Conservation (phyloP, 2,797 vertebrate genomes). For the Limnodromus scolopaceus region DNA sequence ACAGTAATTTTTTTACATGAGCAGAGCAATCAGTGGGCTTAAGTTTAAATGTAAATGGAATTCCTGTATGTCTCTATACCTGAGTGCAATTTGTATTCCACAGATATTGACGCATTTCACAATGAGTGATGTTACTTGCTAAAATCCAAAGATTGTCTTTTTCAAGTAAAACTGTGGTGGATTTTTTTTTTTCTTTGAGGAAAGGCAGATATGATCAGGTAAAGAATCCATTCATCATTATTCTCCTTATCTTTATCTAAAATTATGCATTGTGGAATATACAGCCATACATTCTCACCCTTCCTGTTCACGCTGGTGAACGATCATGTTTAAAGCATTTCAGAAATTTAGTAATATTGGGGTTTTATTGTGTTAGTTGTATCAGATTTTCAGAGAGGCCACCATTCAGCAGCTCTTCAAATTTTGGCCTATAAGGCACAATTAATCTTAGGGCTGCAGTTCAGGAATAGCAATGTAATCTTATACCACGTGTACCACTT, state of each 20-base stretch:
- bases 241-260: not conserved
- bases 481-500: constrained; percentile 7
- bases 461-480: constrained; percentile 33
- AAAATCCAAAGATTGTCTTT: not conserved
- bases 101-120: not conserved
- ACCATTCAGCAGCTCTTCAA: constrained; percentile 21
- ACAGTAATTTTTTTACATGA: constrained; percentile 39
- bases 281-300: not conserved
- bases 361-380: not conserved
- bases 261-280: not conserved
- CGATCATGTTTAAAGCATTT: not conserved
- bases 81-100: not conserved
- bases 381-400: constrained; percentile 9
- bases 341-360: not conserved
- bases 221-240: not conserved
- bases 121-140: not conserved
- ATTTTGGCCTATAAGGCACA: constrained; percentile 39
- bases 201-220: not conserved
- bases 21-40: constrained; percentile 24
- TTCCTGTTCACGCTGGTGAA: not conserved
- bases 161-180: not conserved
- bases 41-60: constrained; percentile 45
- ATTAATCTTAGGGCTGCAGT: constrained; percentile 45
- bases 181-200: not conserved
- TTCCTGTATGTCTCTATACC: not conserved